Evolutionary conservation across 2,888 invertebrate genomes (phyloP).

Genomic region (Epirrhoe alternata): DNA sequence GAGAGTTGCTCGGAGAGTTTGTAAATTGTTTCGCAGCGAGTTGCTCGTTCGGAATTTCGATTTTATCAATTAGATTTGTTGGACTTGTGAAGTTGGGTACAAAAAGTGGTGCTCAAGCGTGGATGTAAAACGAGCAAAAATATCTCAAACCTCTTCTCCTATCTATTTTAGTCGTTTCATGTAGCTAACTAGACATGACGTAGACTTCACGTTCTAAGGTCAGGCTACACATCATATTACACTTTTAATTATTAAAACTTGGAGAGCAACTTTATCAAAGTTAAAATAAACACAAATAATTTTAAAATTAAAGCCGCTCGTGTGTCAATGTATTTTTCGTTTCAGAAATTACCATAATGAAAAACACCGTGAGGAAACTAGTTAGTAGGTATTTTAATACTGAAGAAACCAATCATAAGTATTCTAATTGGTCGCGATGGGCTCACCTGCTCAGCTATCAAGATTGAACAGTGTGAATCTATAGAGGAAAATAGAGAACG

Average conservation of each 20-base stretch:
- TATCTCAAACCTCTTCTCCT: neutral
- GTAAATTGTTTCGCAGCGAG: conserved; percentile 71
- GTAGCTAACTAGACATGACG: neutral
- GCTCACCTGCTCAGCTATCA: too few relatives aligned
- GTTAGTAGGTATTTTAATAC: too few relatives aligned
- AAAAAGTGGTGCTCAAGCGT: conserved; percentile 1
- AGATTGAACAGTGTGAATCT: too few relatives aligned
- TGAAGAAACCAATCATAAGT: too few relatives aligned
- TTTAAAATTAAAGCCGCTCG: too few relatives aligned
- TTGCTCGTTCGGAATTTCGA: conserved; percentile 64
- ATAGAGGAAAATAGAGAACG: too few relatives aligned
- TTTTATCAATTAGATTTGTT: conserved; percentile 65
- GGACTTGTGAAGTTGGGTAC: conserved; percentile 32
- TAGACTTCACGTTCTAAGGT: neutral
- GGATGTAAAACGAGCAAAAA: neutral
- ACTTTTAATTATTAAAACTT: neutral
- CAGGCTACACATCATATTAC: neutral
- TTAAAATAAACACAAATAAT: too few relatives aligned
- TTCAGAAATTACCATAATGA: too few relatives aligned
- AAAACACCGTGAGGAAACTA: too few relatives aligned
- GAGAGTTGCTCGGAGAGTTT: conserved; percentile 65
- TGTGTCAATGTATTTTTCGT: too few relatives aligned
- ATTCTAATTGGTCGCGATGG: too few relatives aligned
- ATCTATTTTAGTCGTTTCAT: neutral
- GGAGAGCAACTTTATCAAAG: too few relatives aligned